Percentiles rank a stretch among this genome's conserved stretches.
phyloP scores from a whole-genome alignment of 2,113 vertebrate genomes.

The Martes martes region DNA sequence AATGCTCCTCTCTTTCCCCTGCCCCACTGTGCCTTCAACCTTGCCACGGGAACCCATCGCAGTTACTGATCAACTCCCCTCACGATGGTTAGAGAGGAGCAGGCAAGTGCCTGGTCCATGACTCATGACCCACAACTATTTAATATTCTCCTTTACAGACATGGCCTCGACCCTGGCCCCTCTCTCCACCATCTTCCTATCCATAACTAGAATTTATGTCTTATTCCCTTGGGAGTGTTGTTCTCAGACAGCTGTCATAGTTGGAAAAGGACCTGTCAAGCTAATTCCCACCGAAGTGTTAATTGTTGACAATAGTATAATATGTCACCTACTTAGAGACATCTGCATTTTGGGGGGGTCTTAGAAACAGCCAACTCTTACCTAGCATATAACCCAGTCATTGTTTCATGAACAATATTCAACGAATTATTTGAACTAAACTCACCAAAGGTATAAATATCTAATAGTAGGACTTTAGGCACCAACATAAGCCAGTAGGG shows the following conservation, averaged over 20 bases:
- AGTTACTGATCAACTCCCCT: background rate
- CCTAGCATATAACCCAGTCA: background rate
- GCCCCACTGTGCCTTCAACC: background rate
- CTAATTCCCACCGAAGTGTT: background rate
- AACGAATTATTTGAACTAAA: background rate
- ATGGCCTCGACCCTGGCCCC: background rate
- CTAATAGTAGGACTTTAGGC: background rate
- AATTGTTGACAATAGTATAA: background rate
- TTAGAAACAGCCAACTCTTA: constrained; percentile 11
- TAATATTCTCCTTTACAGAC: background rate
- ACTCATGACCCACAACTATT: background rate
- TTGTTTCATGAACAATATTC: background rate
- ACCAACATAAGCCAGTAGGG: background rate
- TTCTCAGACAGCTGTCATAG: background rate
- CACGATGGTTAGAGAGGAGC: background rate
- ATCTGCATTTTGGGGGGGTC: background rate
- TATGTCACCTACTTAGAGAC: background rate
- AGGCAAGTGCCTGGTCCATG: background rate
- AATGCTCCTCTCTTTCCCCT: background rate
- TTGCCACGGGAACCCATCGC: background rate
- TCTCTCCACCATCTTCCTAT: background rate
- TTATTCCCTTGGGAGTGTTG: background rate
- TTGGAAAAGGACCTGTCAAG: background rate
- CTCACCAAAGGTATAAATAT: background rate
- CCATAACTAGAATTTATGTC: background rate